Base-by-base conservation (phyloP, 2,888 invertebrate genomes). In the Zelleria hepariella region DNA sequence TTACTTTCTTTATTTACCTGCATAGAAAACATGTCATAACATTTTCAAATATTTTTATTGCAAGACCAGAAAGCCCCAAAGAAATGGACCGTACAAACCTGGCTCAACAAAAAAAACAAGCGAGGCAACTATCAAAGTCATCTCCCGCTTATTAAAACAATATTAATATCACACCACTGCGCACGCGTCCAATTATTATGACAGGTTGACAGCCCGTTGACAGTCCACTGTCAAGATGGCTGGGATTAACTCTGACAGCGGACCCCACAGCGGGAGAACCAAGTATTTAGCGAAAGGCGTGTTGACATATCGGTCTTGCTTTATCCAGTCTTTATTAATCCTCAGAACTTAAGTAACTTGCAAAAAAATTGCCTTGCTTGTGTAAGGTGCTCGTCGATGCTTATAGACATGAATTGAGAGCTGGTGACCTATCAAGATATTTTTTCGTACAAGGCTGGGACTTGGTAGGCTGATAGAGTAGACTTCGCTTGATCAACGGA, bases 201-300 rank as follows among this genome's bases (percentile, higher is more conserved):
- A 71, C 64, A 66, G 66, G 70, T 72, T 80, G 70, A 69, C 68
- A 65, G 68, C 68, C 64, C 65, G 68, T 66, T 75, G 78, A 78
- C 83, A 78, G 72, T 24, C 15, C 64, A 67, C 68, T 73, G 78
- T 75, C 76, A 77, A 59, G 70, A 71, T 70, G 69, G 65, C 15
- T 64, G 66, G 68, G 75, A 77, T 77, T 80, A 78, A 72, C 24
- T 74, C 66, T 74, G 77, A 78, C 74, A 71, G 63, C 63, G 65
- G 76, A 73, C 81, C 80, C 77, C 83, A 78, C 82, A 72, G 68
- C 66, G 65, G 64, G 73, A 65, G 66, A 51, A 42, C 32, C 15
- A 42, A 42, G 32, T 42, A 42, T 15, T 42, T 42, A 42, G 32
- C 32, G 10, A 42, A 10, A 42, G 15, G 32, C 32, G 15, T 15